Evolutionary conservation across 2,797 vertebrate species (phyloP).

Genomic region (Peromyscus eremicus): DNA sequence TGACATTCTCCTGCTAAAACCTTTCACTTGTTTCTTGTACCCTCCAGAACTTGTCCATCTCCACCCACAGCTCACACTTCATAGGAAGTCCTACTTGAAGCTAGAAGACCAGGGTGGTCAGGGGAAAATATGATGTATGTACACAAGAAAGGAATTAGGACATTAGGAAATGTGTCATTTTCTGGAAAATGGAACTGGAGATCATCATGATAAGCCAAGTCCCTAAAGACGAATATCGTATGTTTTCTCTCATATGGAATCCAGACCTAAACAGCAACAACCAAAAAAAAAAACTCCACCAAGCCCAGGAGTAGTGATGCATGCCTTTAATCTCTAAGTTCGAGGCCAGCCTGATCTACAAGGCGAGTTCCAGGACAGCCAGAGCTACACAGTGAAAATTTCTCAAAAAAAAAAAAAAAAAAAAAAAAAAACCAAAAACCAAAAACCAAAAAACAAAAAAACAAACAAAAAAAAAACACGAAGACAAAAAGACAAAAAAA

Average conservation of each 20-base stretch:
- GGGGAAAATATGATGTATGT: background rate
- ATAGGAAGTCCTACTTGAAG: background rate
- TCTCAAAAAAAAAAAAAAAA: too few relatives aligned
- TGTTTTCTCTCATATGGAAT: background rate
- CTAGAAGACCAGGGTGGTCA: background rate
- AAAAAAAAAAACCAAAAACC: too few relatives aligned
- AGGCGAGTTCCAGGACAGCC: too few relatives aligned
- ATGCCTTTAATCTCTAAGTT: too few relatives aligned
- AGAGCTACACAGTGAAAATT: too few relatives aligned
- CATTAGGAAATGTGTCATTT: background rate
- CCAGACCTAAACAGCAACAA: background rate
- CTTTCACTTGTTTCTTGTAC: conserved; percentile 2
- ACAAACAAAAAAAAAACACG: too few relatives aligned
- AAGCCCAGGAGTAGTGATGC: too few relatives aligned
- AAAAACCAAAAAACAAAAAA: too few relatives aligned
- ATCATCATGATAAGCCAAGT: background rate
- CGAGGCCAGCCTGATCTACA: too few relatives aligned
- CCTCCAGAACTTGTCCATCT: background rate
- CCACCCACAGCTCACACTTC: background rate
- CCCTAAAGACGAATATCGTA: background rate
- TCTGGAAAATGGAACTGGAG: background rate
- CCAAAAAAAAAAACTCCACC: background rate
- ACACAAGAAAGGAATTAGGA: background rate
- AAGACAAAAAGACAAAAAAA: too few relatives aligned
- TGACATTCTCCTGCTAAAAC: conserved; percentile 37